These are phyloP conservation scores for Tetragonisca angustula DNA, from an alignment of 2,888 invertebrate genomes.

Conservation along the genomic window DNA sequence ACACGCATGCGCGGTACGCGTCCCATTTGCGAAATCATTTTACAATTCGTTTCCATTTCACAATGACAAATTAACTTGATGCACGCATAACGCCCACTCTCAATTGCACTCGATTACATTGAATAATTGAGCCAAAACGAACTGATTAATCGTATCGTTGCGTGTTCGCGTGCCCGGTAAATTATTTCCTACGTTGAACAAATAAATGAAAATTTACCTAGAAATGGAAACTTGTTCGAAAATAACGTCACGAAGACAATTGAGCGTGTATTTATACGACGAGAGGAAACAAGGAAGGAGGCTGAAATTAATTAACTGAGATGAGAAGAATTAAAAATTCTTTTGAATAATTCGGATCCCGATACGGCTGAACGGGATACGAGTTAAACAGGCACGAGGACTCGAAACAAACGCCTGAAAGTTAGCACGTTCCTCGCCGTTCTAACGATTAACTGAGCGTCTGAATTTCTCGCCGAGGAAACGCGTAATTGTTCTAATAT, in stretches of 20 bases:
- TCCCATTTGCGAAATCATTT: background rate
- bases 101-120: background rate
- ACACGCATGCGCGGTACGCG: too few species aligned
- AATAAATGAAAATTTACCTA: background rate
- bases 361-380: too few species aligned
- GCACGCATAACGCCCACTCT: background rate
- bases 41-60: background rate
- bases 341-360: too few species aligned
- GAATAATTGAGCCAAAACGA: background rate
- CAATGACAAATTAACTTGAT: background rate
- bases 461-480: constrained; percentile 36
- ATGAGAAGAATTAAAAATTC: too few species aligned
- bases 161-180: background rate
- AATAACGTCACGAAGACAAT: background rate
- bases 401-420: background rate
- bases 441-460: constrained; percentile 30
- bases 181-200: background rate
- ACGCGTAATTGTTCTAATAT: constrained; percentile 45
- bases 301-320: background rate
- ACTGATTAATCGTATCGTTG: background rate
- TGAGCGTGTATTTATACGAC: background rate
- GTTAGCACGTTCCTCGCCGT: background rate
- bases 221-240: background rate
- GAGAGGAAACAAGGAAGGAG: background rate
- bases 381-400: background rate